Base-by-base conservation (phyloP, 1,140 invertebrate genomes). In the Cylas formicarius region DNA sequence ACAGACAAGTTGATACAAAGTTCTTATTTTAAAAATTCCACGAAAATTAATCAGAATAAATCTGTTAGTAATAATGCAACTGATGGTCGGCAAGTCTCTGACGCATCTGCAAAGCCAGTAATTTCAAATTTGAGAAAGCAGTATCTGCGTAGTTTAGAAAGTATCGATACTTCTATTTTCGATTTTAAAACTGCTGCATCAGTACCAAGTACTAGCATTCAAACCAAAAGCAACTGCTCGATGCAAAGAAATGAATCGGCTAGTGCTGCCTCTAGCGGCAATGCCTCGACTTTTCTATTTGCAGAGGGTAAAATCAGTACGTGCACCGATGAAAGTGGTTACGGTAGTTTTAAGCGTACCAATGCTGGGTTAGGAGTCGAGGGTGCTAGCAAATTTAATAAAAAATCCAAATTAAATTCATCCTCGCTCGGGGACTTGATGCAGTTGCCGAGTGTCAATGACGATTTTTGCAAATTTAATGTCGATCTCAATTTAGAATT, bases 391-490 rank as follows among this genome's bases (percentile, higher is more conserved):
- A 18, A 26, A 31, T 7, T 3, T 4, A 42, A 31, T 20, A 17
- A 41, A 47, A 11, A 45, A 32, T 6, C 13, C 16, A 27, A 11
- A 40, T 48, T 32, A 22, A 49, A 44, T 31, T 2, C 20, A 46
- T 23, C 17, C 34, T 18, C 16, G 13, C 9, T 17, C 2, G 16
- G 10, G n/a, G 6, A 27, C 1, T 26, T 57, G 9, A 53, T 49
- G 3, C 16, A 20, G 4, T 32, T 57, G 11, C 54, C 54, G 8
- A 54, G 52, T 48, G 49, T 52, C n/a, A 56, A 56, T 38, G 51
- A 58, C 38, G 37, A 41, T 42, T 52, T 53, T 43, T 17, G 22
- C 8, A 32, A 38, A 10, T 33, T 50, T 17, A 38, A 48, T 40
- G 32, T 39, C 4, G 22, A 42, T 28, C 37, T 48, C 7, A 11